phyloP scores from a whole-genome alignment of 2,888 invertebrate species.

The Palloptera scutellata region DNA sequence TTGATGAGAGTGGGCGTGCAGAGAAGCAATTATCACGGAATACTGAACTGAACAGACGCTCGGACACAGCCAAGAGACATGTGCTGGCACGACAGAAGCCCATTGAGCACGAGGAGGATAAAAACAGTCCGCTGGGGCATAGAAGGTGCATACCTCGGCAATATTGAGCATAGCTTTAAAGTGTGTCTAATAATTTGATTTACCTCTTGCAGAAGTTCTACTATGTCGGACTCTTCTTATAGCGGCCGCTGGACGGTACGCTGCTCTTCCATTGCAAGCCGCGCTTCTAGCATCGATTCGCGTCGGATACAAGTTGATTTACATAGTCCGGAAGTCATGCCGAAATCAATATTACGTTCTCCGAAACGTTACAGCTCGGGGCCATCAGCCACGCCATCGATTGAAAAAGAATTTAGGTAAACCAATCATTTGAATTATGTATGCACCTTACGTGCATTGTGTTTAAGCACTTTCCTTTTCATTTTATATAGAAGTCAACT shows the following conservation, averaged over 20 bases:
- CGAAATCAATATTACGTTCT: conserved; percentile 57
- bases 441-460: not conserved
- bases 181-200: conserved; percentile 8
- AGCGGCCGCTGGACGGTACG: conserved; percentile 61
- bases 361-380: conserved; percentile 59
- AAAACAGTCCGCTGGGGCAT: conserved; percentile 52
- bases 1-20: conserved; percentile 74
- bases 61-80: conserved; percentile 75
- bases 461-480: not conserved
- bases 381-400: conserved; percentile 62
- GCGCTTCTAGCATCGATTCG: conserved; percentile 63
- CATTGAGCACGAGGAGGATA: conserved; percentile 73
- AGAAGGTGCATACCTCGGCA: conserved; percentile 49
- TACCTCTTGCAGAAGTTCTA: conserved; percentile 53
- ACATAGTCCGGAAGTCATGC: conserved; percentile 61
- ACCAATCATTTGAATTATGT: conserved; percentile 16
- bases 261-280: conserved; percentile 59
- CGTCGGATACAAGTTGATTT: conserved; percentile 61
- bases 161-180: not conserved
- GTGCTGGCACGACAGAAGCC: conserved; percentile 79
- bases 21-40: conserved; percentile 54
- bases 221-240: conserved; percentile 62
- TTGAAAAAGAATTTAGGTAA: conserved; percentile 63
- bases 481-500: conserved; percentile 54
- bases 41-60: conserved; percentile 69